Base-by-base conservation (phyloP, 30 jellyfish, hydroid and myxozoan species). In the Haliclystus octoradiatus region DNA sequence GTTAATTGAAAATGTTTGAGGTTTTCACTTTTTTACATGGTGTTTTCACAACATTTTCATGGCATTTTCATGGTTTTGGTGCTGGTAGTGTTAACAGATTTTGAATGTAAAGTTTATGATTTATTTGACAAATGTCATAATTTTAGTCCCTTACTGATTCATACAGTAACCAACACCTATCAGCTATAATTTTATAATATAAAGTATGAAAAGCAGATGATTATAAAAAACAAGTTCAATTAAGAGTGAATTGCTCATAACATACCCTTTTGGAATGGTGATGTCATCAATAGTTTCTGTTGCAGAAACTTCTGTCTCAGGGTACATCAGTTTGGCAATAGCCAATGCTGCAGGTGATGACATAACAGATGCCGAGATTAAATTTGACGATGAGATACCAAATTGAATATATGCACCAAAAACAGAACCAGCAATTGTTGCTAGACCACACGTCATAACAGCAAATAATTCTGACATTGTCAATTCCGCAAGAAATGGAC, bases 311-410 rank as follows among this genome's bases (percentile, higher is more conserved):
- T 80, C 70, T 19, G 84, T 77, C 49, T 88, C 97, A 7, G 97
- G 97, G 53, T 88, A 88, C 95, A 88, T 80, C 34, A 88, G 69
- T 50, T 88, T 88, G 7, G 97, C 71, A 63, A 88, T 70, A 1
- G 97, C 95, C 47, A 88, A 69, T 12, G 97, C 95, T 0, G 95
- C 97, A 27, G 95, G 95, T 25, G 97, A 93, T n/a, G 95, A 81
- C 97, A 88, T 88, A 9, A 88, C 95, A 9, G 95, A 88, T 4
- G 97, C 95, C 0, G 97, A 80, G 22, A 88, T 62, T 52, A 88
- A 74, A 70, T 88, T 95, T n/a, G 95, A 80, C 33, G 93, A 83
- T 2, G 97, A 77, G 2, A 88, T 91, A 25, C 97, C 97, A 15
- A 63, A 69, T 22, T 40, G 19, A 22, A 88, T 76, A 40, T 66